phyloP scores from a whole-genome alignment of 2,797 vertebrate species.

The Neosalanx taihuensis region DNA sequence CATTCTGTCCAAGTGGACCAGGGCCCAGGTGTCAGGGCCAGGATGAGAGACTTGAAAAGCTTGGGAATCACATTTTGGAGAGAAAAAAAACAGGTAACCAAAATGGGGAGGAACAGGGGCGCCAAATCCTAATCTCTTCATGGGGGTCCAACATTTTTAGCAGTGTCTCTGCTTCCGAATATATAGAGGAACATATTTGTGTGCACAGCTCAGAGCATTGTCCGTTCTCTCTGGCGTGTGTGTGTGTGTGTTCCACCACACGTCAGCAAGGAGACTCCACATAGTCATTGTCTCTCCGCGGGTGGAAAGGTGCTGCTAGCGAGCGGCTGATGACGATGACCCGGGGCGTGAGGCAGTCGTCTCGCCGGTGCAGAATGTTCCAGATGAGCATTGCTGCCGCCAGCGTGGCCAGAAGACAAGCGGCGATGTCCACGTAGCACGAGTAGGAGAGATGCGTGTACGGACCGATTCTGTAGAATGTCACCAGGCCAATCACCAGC shows the following conservation, averaged over 20 bases:
- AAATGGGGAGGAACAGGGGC: too few species aligned
- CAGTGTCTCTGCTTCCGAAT: too few species aligned
- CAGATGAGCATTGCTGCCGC: slow-evolving; percentile 96
- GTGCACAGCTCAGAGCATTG: neutral
- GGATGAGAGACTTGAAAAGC: too few species aligned
- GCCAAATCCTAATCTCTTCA: too few species aligned
- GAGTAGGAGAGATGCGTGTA: slow-evolving; percentile 93
- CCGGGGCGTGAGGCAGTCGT: slow-evolving; percentile 87
- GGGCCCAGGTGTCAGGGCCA: too few species aligned
- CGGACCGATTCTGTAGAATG: slow-evolving; percentile 93
- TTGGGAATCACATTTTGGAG: too few species aligned
- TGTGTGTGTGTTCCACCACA: neutral
- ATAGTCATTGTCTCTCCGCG: slow-evolving; percentile 89
- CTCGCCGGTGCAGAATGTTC: slow-evolving; percentile 94
- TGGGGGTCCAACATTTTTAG: too few species aligned
- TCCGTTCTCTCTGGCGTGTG: slow-evolving; percentile 9
- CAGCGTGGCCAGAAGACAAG: slow-evolving; percentile 90
- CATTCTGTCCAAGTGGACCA: too few species aligned
- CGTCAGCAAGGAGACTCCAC: slow-evolving; percentile 95
- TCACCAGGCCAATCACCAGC: slow-evolving; percentile 94
- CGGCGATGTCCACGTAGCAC: slow-evolving; percentile 92
- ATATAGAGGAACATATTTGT: slow-evolving; percentile 4
- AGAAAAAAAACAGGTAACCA: too few species aligned
- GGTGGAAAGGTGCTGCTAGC: slow-evolving; percentile 80
- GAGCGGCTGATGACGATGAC: slow-evolving; percentile 93